These are phyloP conservation scores for Rhingia campestris DNA, from an alignment of 2,888 invertebrate genomes.

Conservation along the genomic window DNA sequence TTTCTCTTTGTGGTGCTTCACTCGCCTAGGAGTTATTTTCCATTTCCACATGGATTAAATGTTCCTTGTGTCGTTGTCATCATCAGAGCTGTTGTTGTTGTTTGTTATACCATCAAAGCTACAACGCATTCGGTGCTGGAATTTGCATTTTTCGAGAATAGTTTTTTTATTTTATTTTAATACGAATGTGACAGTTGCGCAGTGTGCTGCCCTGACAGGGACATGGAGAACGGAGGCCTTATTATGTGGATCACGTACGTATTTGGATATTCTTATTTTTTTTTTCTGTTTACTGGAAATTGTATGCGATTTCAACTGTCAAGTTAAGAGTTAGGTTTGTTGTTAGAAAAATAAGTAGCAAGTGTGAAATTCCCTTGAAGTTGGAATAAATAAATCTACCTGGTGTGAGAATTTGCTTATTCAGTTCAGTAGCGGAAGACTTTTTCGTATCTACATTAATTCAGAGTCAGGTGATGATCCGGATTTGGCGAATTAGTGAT, in stretches of 20 bases:
- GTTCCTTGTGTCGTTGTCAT: slow-evolving; percentile 55
- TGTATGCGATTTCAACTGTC: slow-evolving; percentile 55
- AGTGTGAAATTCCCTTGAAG: slow-evolving; percentile 50
- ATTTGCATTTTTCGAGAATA: slow-evolving; percentile 67
- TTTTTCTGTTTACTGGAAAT: slow-evolving; percentile 57
- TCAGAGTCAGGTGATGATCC: slow-evolving; percentile 6
- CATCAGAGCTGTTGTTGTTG: slow-evolving; percentile 21
- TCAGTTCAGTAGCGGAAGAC: slow-evolving; percentile 36
- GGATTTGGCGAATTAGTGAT: slow-evolving; percentile 22
- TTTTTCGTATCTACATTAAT: neutral
- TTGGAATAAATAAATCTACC: slow-evolving; percentile 11
- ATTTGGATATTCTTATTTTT: slow-evolving; percentile 29
- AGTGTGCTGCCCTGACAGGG: slow-evolving; percentile 35
- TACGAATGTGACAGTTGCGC: slow-evolving; percentile 66
- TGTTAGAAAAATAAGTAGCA: slow-evolving; percentile 42
- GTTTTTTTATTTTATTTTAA: neutral
- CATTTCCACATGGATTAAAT: slow-evolving; percentile 66
- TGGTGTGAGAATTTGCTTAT: slow-evolving; percentile 28
- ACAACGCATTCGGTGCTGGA: slow-evolving; percentile 58
- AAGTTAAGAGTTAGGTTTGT: neutral
- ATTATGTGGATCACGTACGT: slow-evolving; percentile 70
- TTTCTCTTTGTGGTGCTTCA: slow-evolving; percentile 32
- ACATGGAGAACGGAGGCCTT: slow-evolving; percentile 33
- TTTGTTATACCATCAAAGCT: slow-evolving; percentile 30
- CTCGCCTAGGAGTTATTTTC: slow-evolving; percentile 45